Conservation (phyloP, 2,113 vertebrate genomes). For the Myanophis thanlyinensis region DNA sequence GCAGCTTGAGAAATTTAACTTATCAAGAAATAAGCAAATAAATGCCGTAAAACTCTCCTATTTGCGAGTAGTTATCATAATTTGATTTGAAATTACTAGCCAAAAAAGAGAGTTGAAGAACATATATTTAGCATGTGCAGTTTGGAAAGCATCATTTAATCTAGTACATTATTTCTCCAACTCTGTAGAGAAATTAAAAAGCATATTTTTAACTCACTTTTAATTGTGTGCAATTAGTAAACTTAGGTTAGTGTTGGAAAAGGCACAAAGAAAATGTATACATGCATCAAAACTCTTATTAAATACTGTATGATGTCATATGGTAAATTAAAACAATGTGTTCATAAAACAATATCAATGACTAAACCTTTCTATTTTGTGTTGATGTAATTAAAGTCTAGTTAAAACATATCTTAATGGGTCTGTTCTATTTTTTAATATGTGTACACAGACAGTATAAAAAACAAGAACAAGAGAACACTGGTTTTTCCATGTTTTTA, state of each 20-base stretch:
- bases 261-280: background rate
- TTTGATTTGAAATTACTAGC: background rate
- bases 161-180: constrained; percentile 1
- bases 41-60: background rate
- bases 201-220: background rate
- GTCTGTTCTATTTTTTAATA: constrained; percentile 14
- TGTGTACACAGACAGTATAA: background rate
- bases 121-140: accelerated
- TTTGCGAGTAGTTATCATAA: background rate
- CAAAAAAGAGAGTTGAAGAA: background rate
- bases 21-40: background rate
- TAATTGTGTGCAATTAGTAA: background rate
- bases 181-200: constrained; percentile 11
- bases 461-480: background rate
- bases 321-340: background rate
- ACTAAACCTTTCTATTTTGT: constrained; percentile 22
- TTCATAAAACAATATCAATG: constrained; percentile 4
- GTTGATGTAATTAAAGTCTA: constrained; percentile 49
- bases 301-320: background rate
- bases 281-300: background rate
- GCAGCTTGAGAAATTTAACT: background rate
- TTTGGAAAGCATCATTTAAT: background rate
- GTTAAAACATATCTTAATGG: constrained; percentile 15
- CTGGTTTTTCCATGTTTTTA: background rate
- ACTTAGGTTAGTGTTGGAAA: background rate